Evolutionary conservation across 1,140 invertebrate species (phyloP).

Genomic region (Elymnias hypermnestra): DNA sequence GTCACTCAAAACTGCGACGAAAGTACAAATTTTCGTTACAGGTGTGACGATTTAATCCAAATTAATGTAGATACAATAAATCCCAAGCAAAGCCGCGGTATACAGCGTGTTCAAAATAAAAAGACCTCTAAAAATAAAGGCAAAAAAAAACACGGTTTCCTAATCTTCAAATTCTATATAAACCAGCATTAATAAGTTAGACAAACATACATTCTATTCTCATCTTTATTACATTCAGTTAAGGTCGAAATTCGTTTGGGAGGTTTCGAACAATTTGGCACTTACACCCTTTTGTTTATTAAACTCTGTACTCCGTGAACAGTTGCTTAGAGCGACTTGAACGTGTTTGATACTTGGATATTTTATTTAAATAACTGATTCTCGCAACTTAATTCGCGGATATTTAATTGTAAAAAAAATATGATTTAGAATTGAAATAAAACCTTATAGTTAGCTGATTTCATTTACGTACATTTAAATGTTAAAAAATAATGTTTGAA

Average conservation of each 20-base stretch:
- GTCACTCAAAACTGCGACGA: no score
- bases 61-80: no score
- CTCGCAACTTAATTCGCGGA: no score
- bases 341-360: constrained; percentile 40
- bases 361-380: constrained; percentile 12
- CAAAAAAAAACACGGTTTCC: constrained; percentile 45
- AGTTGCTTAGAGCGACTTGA: constrained; percentile 27
- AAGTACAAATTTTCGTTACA: no score
- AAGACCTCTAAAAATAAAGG: constrained; percentile 21
- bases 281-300: constrained; percentile 31
- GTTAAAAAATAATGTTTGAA: no score
- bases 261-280: constrained; percentile 8
- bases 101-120: constrained; percentile 9
- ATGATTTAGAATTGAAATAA: no score
- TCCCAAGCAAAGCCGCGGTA: neutral
- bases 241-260: constrained; percentile 8
- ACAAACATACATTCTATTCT: constrained; percentile 18
- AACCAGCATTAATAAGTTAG: constrained; percentile 52
- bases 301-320: constrained; percentile 47
- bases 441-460: no score
- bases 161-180: constrained; percentile 60
- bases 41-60: no score
- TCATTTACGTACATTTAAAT: no score
- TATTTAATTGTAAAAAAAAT: no score
- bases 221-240: constrained; percentile 1